Evolutionary conservation across 2,797 vertebrate species (phyloP), one percentile per base, ranked within the genome.

Genomic region (Xenentodon cancila): DNA sequence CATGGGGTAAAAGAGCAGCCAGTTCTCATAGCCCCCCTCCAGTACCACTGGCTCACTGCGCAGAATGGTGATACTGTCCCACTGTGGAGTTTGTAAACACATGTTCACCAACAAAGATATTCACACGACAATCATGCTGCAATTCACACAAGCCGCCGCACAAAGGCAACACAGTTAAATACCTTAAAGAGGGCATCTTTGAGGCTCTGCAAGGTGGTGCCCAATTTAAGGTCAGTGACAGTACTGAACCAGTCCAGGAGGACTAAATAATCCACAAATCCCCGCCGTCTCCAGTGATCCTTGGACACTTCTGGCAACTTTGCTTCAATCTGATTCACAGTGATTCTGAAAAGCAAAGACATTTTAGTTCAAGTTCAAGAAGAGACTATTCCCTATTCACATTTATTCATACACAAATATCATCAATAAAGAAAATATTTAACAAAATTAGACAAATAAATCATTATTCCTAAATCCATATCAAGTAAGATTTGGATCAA

Each of bases 131-230:
- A 37, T 37, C 3, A 11, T 11, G 11, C 9, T 37, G 11, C 11
- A 11, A 34, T 34, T 63, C 4, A 44, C 20, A 52, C 11, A 53
- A 18, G 15, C 7, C 2, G 9, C 1, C 4, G 15, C 51, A 51
- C 16, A 50, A 9, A 49, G 7, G 27, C 21, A 19, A 47, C 34
- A 52, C 44, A 27, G 3, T 40, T 20, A 52, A 44, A 82, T 82
- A 98, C 97, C 95, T 98, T 98, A 84, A 77, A 99, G 72, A 99
- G 95, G 0, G 98, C 98, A 65, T 99, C 98, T 92, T 98, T 98
- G 80, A 99, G 94, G 81, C 97, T 99, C 82, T 93, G 94, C 27
- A 99, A 88, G 18, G 94, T 96, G 72, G 94, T 96, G 69, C 97
- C 96, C 57, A 98, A 75, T 43, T 79, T 90, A 73, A 99, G 94